Evolutionary conservation across 2,113 vertebrate species (phyloP).

Genomic region (Ammodytes marinus): DNA sequence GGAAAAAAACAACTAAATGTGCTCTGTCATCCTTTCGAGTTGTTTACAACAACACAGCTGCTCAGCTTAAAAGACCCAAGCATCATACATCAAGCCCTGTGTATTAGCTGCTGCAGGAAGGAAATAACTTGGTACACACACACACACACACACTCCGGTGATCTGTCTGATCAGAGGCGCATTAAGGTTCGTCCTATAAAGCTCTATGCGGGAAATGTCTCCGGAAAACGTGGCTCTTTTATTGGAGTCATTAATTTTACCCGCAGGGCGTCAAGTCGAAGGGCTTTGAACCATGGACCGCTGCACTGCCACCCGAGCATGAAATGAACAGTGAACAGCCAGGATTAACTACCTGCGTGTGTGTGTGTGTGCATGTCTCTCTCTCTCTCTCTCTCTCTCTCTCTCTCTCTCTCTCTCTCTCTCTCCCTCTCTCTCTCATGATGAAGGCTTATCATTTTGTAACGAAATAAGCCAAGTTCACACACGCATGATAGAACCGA

Average conservation of each 20-base stretch:
- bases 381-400: too few species aligned
- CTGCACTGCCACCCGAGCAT: conserved; percentile 65
- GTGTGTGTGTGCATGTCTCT: too few species aligned
- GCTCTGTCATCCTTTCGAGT: background rate
- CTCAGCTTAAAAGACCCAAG: background rate
- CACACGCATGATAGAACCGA: too few species aligned
- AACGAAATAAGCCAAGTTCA: too few species aligned
- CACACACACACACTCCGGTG: conserved; percentile 44
- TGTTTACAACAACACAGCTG: conserved; percentile 13
- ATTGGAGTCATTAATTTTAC: conserved; percentile 82
- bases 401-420: too few species aligned
- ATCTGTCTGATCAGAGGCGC: conserved; percentile 67
- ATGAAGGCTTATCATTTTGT: too few species aligned
- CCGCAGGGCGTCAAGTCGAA: conserved; percentile 50
- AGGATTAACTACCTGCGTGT: conserved; percentile 74
- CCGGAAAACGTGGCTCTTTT: conserved; percentile 74
- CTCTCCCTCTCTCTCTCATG: conserved; percentile 17
- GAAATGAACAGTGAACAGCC: conserved; percentile 74
- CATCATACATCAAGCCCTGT: conserved; percentile 19
- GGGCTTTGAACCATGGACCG: conserved; percentile 68
- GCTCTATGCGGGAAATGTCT: conserved; percentile 56
- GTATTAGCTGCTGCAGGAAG: conserved; percentile 14
- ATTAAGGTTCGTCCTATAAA: conserved; percentile 71
- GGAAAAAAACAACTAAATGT: background rate
- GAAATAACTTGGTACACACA: conserved; percentile 25